phyloP scores from a whole-genome alignment of 2,797 vertebrate genomes.

The Phalloptychus januarius region DNA sequence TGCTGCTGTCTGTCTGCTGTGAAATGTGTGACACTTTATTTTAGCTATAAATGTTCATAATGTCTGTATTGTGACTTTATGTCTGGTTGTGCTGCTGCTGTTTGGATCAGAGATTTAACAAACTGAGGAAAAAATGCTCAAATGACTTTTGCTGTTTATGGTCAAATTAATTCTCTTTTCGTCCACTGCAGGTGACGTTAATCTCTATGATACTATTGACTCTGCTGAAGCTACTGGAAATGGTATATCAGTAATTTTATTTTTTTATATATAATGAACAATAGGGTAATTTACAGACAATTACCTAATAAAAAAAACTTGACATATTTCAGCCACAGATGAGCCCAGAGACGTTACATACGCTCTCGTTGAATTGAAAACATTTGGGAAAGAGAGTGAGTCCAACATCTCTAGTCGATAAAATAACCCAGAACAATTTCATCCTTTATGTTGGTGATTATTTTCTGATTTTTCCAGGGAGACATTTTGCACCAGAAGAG shows the following conservation, averaged over 20 bases:
- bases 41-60: no score
- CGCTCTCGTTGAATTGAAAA: not conserved
- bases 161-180: not conserved
- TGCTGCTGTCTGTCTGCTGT: not conserved
- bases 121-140: no score
- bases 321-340: slow-evolving; percentile 1
- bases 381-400: slow-evolving; percentile 7
- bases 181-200: accelerated
- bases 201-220: not conserved
- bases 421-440: not conserved
- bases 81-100: not conserved
- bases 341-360: slow-evolving; percentile 1
- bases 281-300: not conserved
- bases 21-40: not conserved
- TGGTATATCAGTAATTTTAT: not conserved
- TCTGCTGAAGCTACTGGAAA: not conserved
- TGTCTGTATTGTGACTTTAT: not conserved
- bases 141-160: not conserved
- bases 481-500: accelerated
- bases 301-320: not conserved
- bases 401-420: not conserved
- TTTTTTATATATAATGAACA: no score
- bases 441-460: not conserved
- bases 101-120: no score
- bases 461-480: not conserved